phyloP scores from a whole-genome alignment of 2,113 vertebrate species.

The Hymenochirus boettgeri region DNA sequence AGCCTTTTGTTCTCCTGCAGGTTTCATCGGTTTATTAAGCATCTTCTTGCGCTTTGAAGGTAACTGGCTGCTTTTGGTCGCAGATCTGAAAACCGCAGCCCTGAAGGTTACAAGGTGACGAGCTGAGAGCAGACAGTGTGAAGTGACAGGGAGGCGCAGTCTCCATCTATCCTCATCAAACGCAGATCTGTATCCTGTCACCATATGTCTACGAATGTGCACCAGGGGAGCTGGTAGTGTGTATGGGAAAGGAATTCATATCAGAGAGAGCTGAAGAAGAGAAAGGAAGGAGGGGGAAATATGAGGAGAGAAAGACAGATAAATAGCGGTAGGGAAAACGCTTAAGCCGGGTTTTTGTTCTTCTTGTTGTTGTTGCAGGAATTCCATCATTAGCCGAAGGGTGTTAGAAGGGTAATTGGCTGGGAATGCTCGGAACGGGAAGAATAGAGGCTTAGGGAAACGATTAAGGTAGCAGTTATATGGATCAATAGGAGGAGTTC shows the following conservation, averaged over 20 bases:
- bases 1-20: too few species aligned
- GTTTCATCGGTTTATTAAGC: too few species aligned
- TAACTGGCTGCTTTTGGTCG: background rate
- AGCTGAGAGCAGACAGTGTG: background rate
- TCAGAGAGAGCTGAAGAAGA: background rate
- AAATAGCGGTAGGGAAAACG: background rate
- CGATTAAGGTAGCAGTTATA: background rate
- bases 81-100: constrained; percentile 5
- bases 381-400: background rate
- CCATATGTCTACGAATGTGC: constrained; percentile 35
- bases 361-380: background rate
- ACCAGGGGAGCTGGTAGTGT: constrained; percentile 19
- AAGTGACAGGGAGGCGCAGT: background rate
- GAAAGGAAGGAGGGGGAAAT: background rate
- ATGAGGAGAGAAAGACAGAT: background rate
- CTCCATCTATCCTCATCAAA: constrained; percentile 38
- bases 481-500: background rate
- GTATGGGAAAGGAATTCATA: constrained; percentile 19
- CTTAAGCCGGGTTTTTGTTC: too few species aligned
- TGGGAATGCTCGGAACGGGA: background rate
- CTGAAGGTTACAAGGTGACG: constrained; percentile 33
- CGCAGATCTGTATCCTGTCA: constrained; percentile 35
- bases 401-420: background rate
- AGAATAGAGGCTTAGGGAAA: background rate
- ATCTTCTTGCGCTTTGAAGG: background rate